Base-by-base conservation (phyloP, 1,140 invertebrate genomes). In the Saxidomus purpurata region DNA sequence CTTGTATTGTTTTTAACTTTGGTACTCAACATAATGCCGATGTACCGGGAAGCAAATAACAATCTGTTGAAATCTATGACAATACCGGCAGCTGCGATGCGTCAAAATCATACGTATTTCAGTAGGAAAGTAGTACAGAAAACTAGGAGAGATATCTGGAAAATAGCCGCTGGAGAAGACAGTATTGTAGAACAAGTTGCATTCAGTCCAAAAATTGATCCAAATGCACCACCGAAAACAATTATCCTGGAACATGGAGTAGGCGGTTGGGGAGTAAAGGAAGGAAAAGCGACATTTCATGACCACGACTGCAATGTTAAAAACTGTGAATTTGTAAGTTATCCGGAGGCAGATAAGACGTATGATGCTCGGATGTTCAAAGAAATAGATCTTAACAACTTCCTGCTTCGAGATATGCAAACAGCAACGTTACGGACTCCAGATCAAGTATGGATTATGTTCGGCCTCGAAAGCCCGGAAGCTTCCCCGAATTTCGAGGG, bases 381-480 rank as follows among this genome's bases (percentile, higher is more conserved):
- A 82, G 87, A 89, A 82, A 89, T 74, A 38, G 87, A 89, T 15
- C 19, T 89, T 8, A 69, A 52, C 36, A 43, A 31, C 3, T 59
- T n/a, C n/a, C 2, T 71, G 19, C 2, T 38, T 1, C 17, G 13
- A n/a, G 28, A 28, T 22, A 34, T 82, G n/a, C 25, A 69, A 47
- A n/a, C n/a, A 8, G 87, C 69, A 52, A 43, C 49, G 31, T 13
- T 28, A 11, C 76, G 87, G 28, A 59, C 61, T 47, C 40, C 67
- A 15, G 84, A 90, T 9, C 92, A 92, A 83, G 67, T 91, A 0
- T 92, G 91, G 91, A 89, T 91, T 15, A 43, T 92, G 15, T 92
- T 87, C 59, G 61, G 40, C 1, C 81, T 92, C 19, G 91, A 93
- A 74, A 69, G 69, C 52, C 91, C 90, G 8, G 22, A 63, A 31